Base-by-base conservation (phyloP, 2,797 vertebrate genomes). In the Ctenochaetus hawaiiensis region DNA sequence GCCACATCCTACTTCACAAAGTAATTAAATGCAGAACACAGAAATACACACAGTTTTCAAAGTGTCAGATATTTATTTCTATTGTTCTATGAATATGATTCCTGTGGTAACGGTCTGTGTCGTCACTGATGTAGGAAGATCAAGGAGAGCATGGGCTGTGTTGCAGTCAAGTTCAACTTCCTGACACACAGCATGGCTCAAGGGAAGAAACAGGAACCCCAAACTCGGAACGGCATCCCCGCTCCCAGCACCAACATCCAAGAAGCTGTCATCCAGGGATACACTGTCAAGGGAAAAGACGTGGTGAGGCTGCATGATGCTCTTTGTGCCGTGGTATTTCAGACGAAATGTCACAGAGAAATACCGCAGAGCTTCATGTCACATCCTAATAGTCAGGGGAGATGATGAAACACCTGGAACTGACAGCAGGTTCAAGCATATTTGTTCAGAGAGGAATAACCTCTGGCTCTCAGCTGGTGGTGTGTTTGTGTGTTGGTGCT, bases 1-100 rank as follows among this genome's bases (percentile, higher is more conserved):
- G 97, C 97, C 60, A 96, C 97, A 0, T 96, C 95, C 62, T 96
- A 96, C 87, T 99, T 99, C 23, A 98, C 97, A 80, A 96, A 93
- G 97, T 98, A 95, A 80, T 17, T 34, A 3, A 20, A 80, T 4
- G 1, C 6, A n/a, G 17, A 26, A 4, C 30, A 52, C n/a, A 65
- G 7, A 47, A 57, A 58, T 1, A 14, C 6, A 20, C 12, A 20
- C n/a, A 11, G 4, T 47, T 8, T 39, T 45, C 12, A 56, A 26
- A 62, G 5, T 17, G n/a, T 43, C 44, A 7, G 2, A 5, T 2
- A 57, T 63, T 23, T 39, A 26, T 41, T 37, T 34, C 12, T 53
- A 4, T 6, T 0, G 1, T 30, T 54, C 13, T 12, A 20, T n/a
- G n/a, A 18, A 43, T 54, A 8, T 18, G n/a, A 22, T 45, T 52